A percentile compares a stretch with the other conserved stretches of the same genome.
These are phyloP conservation scores for Cyprinodon variegatus DNA, from an alignment of 2,113 vertebrate genomes.

Conservation along the genomic window DNA sequence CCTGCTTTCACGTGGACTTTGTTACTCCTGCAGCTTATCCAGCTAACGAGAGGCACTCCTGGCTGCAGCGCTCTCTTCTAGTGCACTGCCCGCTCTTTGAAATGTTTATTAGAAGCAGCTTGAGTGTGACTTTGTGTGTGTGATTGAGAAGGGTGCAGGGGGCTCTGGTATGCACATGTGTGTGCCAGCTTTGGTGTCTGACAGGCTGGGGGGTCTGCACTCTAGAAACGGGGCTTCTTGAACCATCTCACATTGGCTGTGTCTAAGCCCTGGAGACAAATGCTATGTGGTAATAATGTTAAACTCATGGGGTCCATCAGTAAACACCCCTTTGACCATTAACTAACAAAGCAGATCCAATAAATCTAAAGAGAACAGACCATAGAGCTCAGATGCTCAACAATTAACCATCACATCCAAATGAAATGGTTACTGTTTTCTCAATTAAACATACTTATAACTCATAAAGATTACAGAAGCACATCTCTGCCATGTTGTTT, in stretches of 20 bases:
- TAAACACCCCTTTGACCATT: constrained; percentile 60
- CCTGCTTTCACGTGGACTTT: constrained; percentile 71
- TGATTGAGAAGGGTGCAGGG: constrained; percentile 65
- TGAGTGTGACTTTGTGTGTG: constrained; percentile 34
- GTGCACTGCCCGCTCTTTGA: constrained; percentile 69
- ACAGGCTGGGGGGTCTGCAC: constrained; percentile 70
- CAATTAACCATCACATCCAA: background rate
- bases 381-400: no score
- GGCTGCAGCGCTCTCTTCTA: constrained; percentile 32
- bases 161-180: constrained; percentile 82
- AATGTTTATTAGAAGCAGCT: constrained; percentile 82
- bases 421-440: no score
- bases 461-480: no score
- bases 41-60: constrained; percentile 60
- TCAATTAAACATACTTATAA: no score
- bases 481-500: no score
- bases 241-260: constrained; percentile 32
- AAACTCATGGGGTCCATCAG: constrained; percentile 68
- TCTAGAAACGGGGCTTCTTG: constrained; percentile 47
- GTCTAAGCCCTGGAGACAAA: constrained; percentile 67
- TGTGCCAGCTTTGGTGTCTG: constrained; percentile 77
- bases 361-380: constrained; percentile 19
- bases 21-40: constrained; percentile 58
- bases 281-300: constrained; percentile 67
- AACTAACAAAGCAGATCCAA: constrained; percentile 50